Evolutionary conservation across 2,888 invertebrate species (phyloP).

Genomic region (Drosophila cognata): DNA sequence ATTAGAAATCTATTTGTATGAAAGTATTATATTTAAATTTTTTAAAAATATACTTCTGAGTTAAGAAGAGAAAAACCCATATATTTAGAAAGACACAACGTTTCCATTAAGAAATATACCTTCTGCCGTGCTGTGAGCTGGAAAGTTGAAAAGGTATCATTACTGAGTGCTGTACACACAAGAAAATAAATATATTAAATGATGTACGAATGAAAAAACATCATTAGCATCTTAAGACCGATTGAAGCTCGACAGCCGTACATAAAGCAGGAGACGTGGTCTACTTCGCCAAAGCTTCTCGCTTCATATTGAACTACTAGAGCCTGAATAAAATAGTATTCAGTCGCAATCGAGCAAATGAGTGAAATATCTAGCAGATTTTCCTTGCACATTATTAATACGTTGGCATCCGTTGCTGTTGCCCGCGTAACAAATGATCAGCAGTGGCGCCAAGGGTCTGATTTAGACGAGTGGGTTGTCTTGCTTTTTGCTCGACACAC

Average conservation of each 20-base stretch:
- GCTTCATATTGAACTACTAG: neutral
- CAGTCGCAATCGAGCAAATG: neutral
- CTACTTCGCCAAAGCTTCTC: neutral
- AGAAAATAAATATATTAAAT: neutral
- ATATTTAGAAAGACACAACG: neutral
- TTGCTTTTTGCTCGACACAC: conserved; percentile 8
- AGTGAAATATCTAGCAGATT: neutral
- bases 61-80: neutral
- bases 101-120: neutral
- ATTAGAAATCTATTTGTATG: too few species aligned
- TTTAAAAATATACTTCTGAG: neutral
- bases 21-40: too few species aligned
- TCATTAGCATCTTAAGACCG: neutral
- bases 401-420: conserved; percentile 1
- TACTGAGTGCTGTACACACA: neutral
- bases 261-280: neutral
- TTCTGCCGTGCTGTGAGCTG: neutral
- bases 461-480: conserved; percentile 14
- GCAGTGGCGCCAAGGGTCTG: conserved; percentile 29
- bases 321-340: neutral
- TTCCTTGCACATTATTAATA: neutral
- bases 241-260: neutral
- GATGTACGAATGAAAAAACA: neutral
- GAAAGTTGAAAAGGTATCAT: neutral
- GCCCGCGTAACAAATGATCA: conserved; percentile 43